A percentile compares a stretch with the other conserved stretches of the same genome.
Evolutionary conservation across 2,113 vertebrate species (phyloP).

Genomic region (Tamias sibiricus): DNA sequence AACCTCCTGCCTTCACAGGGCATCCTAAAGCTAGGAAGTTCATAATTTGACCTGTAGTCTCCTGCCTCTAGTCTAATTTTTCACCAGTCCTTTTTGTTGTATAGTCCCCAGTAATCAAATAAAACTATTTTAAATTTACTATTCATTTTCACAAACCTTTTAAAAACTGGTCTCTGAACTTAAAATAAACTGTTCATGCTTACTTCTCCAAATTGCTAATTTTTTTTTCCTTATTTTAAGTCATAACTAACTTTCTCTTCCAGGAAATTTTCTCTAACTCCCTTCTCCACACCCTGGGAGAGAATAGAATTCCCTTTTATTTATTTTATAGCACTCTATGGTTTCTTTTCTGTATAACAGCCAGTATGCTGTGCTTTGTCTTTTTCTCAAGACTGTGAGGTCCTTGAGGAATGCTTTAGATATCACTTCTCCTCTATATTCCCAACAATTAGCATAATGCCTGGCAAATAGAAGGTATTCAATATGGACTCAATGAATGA

Average conservation of each 20-base stretch:
- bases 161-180: neutral
- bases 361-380: neutral
- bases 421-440: neutral
- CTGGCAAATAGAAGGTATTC: neutral
- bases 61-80: neutral
- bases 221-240: conserved; percentile 12
- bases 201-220: neutral
- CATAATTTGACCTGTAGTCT: neutral
- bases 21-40: neutral
- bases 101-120: neutral
- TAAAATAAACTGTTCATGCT: neutral
- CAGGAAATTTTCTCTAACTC: neutral
- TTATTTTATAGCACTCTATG: neutral
- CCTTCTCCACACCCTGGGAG: neutral
- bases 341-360: neutral
- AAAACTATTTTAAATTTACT: neutral
- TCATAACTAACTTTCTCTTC: neutral
- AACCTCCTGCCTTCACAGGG: neutral
- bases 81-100: neutral
- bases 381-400: neutral
- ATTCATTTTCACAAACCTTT: neutral
- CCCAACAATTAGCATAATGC: neutral
- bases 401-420: neutral
- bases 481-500: neutral
- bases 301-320: neutral